These are phyloP conservation scores for Bos taurus DNA, from an alignment of 2,113 vertebrate genomes.

Conservation along the genomic window ARS-UCD2.0 NC_037346.1:22869001-22869500, in stretches of 20 bases:
- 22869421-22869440: neutral
- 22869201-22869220: conserved; percentile 65
- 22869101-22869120: conserved; percentile 61
- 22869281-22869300: conserved; percentile 16
- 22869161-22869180: conserved; percentile 37
- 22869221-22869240: conserved; percentile 62
- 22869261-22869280: conserved; percentile 53
- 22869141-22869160: conserved; percentile 34
- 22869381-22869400: neutral
- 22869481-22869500: neutral
- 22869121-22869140: conserved; percentile 69
- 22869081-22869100: conserved; percentile 62
- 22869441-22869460: neutral
- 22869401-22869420: neutral
- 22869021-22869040: conserved; percentile 62
- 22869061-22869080: conserved; percentile 67
- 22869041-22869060: conserved; percentile 60
- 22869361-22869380: neutral
- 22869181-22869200: conserved; percentile 48
- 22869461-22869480: neutral
- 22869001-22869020: conserved; percentile 65
- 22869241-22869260: conserved; percentile 50
- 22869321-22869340: conserved; percentile 47
- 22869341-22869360: neutral
- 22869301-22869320: conserved; percentile 3